These are phyloP conservation scores for Seladonia tumulorum DNA, from an alignment of 2,888 invertebrate genomes.

Conservation along the genomic window DNA sequence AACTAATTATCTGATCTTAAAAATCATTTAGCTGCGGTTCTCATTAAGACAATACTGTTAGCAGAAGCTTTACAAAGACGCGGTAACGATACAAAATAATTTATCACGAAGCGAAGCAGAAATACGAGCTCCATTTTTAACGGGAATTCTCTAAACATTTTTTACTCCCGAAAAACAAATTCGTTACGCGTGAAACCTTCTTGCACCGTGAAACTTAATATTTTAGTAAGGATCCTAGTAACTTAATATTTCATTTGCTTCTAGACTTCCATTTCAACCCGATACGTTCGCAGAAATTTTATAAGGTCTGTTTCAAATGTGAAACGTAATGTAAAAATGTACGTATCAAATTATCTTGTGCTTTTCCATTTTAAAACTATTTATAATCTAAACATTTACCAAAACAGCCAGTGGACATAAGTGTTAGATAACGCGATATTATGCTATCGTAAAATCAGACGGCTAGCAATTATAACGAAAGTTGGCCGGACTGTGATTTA, in stretches of 20 bases:
- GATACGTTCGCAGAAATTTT: neutral
- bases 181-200: neutral
- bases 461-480: neutral
- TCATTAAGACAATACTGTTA: neutral
- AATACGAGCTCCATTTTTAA: too few relatives aligned
- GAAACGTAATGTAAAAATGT: neutral
- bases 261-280: neutral
- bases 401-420: neutral
- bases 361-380: neutral
- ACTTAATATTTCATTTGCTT: conserved; percentile 4
- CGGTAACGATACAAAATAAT: neutral
- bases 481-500: neutral
- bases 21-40: neutral
- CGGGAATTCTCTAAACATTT: neutral
- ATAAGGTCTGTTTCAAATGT: neutral
- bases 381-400: neutral
- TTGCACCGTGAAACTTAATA: neutral
- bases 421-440: neutral
- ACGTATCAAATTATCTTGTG: neutral
- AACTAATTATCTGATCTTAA: neutral
- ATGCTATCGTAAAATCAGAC: neutral
- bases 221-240: neutral
- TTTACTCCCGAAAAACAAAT: neutral
- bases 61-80: neutral
- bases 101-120: neutral